These are phyloP conservation scores for Plebejus melissa DNA, from an alignment of 2,888 invertebrate genomes.

Conservation along the genomic window DNA sequence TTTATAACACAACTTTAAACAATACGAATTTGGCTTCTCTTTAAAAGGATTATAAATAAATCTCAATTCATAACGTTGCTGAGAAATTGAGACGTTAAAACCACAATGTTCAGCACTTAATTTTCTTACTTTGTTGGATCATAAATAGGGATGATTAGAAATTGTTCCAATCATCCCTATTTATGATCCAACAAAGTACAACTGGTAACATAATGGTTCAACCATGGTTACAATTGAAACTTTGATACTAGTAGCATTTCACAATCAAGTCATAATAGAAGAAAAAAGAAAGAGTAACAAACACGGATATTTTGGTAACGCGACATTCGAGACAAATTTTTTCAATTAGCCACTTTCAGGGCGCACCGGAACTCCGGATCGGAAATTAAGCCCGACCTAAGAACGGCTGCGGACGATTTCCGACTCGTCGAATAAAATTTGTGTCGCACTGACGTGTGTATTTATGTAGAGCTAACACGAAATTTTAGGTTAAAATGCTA, in stretches of 20 bases:
- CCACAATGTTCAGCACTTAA: not conserved
- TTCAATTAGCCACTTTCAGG: slow-evolving; percentile 8
- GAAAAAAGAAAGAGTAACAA: not conserved
- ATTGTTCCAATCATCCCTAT: too few relatives aligned
- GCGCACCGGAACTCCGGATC: slow-evolving; percentile 12
- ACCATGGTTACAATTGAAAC: not conserved
- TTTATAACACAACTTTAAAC: slow-evolving; percentile 21
- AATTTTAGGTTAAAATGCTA: not conserved
- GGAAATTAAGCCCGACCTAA: slow-evolving; percentile 23
- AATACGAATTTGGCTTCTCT: slow-evolving; percentile 11
- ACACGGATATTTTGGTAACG: not conserved
- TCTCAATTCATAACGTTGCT: slow-evolving; percentile 1
- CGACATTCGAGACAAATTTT: slow-evolving; percentile 8
- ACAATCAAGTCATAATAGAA: not conserved
- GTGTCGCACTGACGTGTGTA: not conserved
- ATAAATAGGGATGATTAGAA: not conserved
- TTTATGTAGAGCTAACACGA: not conserved
- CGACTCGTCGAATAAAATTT: slow-evolving; percentile 17
- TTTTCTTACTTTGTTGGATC: not conserved
- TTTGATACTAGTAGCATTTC: not conserved
- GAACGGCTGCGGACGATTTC: slow-evolving; percentile 15
- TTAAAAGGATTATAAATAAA: slow-evolving; percentile 5
- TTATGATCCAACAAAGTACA: too few relatives aligned
- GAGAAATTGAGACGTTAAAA: not conserved
- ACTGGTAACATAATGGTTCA: not conserved